A percentile compares a stretch with the other conserved stretches of the same genome.
Evolutionary conservation across 2,888 invertebrate genomes (phyloP).

Genomic region (Polyommatus icarus): DNA sequence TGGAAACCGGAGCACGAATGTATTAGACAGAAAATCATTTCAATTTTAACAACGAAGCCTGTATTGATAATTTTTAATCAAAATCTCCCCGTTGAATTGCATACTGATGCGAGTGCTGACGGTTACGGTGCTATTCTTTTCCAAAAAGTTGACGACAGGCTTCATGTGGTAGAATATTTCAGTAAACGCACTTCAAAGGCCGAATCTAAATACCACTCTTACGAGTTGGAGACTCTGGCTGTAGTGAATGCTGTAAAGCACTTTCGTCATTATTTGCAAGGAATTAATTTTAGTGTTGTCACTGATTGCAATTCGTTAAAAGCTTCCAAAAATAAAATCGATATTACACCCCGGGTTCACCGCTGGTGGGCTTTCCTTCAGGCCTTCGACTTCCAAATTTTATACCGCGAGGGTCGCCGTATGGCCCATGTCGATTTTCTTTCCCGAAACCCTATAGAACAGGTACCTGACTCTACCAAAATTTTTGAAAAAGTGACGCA

Average conservation of each 20-base stretch:
- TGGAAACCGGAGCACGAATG: slow-evolving; percentile 32
- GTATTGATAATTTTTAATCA: slow-evolving; percentile 40
- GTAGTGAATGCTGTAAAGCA: slow-evolving; percentile 43
- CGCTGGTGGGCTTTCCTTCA: too few relatives aligned
- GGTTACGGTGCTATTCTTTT: slow-evolving; percentile 40
- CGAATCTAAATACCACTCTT: neutral
- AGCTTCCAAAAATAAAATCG: slow-evolving; percentile 37
- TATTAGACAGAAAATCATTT: slow-evolving; percentile 34
- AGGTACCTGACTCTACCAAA: neutral
- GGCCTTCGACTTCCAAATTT: slow-evolving; percentile 34
- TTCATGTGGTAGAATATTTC: slow-evolving; percentile 36
- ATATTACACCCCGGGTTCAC: slow-evolving; percentile 37
- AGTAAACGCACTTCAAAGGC: slow-evolving; percentile 38
- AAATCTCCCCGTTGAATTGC: slow-evolving; percentile 28
- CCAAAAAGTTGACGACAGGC: slow-evolving; percentile 27
- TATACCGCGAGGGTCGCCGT: slow-evolving; percentile 36
- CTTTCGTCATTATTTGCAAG: slow-evolving; percentile 42
- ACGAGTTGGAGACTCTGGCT: slow-evolving; percentile 42
- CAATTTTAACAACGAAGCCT: slow-evolving; percentile 36
- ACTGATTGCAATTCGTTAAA: slow-evolving; percentile 45
- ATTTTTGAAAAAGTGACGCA: slow-evolving; percentile 2
- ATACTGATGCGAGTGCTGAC: slow-evolving; percentile 42
- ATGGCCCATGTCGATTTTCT: slow-evolving; percentile 43
- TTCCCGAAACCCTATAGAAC: slow-evolving; percentile 41
- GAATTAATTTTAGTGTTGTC: slow-evolving; percentile 39